These are phyloP conservation scores for Hexactinellida sp. DNA, from an alignment of 37 sponge, comb jelly and placozoan genomes.

Conservation along the genomic window DNA sequence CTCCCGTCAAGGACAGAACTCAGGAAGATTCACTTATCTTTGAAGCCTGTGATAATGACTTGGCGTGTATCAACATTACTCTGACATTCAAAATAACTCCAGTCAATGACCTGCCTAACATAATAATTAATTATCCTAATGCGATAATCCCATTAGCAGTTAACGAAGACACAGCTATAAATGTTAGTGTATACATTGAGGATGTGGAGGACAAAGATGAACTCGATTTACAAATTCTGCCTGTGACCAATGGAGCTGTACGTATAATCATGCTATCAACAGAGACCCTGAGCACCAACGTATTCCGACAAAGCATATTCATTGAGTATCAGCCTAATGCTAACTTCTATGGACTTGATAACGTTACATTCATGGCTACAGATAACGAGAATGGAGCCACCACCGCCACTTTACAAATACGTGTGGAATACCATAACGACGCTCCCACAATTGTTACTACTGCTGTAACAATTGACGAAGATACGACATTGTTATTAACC, in stretches of 20 bases:
- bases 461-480: slow-evolving; percentile 36
- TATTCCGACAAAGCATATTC: slow-evolving; percentile 24
- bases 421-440: slow-evolving; percentile 48
- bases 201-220: slow-evolving; percentile 35
- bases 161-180: slow-evolving; percentile 36
- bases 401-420: slow-evolving; percentile 29
- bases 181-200: slow-evolving; percentile 25
- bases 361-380: slow-evolving; percentile 29
- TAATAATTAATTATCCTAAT: slow-evolving; percentile 18
- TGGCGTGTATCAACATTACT: slow-evolving; percentile 21
- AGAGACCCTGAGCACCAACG: neutral
- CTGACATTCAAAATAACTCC: slow-evolving; percentile 33
- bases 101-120: slow-evolving; percentile 56
- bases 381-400: slow-evolving; percentile 36
- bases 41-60: slow-evolving; percentile 46
- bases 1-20: slow-evolving; percentile 24
- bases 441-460: slow-evolving; percentile 55
- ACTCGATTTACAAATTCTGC: slow-evolving; percentile 8
- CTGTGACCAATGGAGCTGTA: slow-evolving; percentile 19
- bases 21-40: slow-evolving; percentile 28
- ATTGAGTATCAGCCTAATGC: slow-evolving; percentile 51
- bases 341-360: slow-evolving; percentile 49
- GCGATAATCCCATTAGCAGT: neutral
- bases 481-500: slow-evolving; percentile 22
- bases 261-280: neutral